Evolutionary conservation across 2,888 invertebrate genomes (phyloP).

Genomic region (Ophion obscuratus): DNA sequence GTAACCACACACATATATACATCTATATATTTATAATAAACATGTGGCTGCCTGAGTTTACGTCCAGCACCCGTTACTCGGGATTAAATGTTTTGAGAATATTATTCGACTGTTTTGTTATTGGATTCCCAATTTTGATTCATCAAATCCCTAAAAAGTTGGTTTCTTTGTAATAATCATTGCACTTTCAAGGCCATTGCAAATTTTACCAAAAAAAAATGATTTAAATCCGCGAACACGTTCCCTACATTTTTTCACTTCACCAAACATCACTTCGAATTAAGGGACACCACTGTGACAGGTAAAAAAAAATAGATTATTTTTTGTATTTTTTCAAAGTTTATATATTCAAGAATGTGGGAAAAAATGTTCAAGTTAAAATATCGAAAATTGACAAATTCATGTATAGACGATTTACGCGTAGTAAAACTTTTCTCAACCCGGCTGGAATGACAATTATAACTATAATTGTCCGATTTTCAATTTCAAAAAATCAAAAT

Average conservation of each 20-base stretch:
- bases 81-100: conserved; percentile 53
- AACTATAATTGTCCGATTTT: no score
- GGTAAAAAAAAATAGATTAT: no score
- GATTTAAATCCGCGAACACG: not conserved
- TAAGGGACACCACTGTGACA: no score
- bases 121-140: conserved; percentile 25
- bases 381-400: no score
- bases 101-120: conserved; percentile 13
- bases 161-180: not conserved
- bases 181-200: not conserved
- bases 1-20: conserved; percentile 35
- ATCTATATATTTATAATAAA: not conserved
- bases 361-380: no score
- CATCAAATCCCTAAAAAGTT: not conserved
- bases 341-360: no score
- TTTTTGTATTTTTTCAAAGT: no score
- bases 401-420: no score
- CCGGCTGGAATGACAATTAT: no score
- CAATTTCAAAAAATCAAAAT: no score
- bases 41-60: conserved; percentile 29
- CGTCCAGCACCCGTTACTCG: conserved; percentile 41
- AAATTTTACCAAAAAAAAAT: not conserved
- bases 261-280: not conserved
- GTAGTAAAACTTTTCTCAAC: no score
- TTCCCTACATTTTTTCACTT: not conserved